phyloP scores from a whole-genome alignment of 2,113 vertebrate genomes.

The Rhinoptilus africanus region DNA sequence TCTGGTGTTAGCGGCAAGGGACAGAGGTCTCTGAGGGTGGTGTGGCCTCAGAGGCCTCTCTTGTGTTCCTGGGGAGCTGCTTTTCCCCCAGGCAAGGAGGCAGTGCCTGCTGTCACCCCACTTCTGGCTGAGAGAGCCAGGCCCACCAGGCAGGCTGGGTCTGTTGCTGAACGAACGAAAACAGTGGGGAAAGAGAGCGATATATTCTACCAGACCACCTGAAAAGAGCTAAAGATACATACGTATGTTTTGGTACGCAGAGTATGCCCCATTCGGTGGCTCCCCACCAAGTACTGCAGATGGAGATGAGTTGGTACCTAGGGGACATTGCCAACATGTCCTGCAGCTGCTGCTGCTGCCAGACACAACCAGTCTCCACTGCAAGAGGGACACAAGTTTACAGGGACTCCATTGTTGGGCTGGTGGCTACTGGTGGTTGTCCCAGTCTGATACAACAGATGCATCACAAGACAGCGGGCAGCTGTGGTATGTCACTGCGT shows the following conservation, averaged over 20 bases:
- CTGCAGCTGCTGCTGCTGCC: background rate
- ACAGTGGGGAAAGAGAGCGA: background rate
- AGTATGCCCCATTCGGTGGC: too few relatives aligned
- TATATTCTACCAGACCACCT: background rate
- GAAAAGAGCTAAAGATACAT: background rate
- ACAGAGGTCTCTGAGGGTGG: background rate
- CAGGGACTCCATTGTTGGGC: background rate
- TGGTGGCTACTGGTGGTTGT: background rate
- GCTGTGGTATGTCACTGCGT: background rate
- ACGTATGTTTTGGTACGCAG: background rate
- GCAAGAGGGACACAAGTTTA: fast-evolving
- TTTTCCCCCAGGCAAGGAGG: background rate
- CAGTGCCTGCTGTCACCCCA: background rate
- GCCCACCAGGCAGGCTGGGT: background rate
- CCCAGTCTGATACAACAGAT: background rate
- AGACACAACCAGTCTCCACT: background rate
- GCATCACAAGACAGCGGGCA: background rate
- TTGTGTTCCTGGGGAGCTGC: background rate
- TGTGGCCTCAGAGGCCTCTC: background rate
- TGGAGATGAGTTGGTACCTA: background rate
- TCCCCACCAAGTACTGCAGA: background rate
- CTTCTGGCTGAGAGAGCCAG: background rate
- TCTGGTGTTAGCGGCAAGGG: background rate
- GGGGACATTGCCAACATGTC: fast-evolving
- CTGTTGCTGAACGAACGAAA: background rate